A percentile compares a stretch with the other conserved stretches of the same genome.
Conservation (phyloP, 2,888 invertebrate species). For the Caenorhabditis uteleia region DNA sequence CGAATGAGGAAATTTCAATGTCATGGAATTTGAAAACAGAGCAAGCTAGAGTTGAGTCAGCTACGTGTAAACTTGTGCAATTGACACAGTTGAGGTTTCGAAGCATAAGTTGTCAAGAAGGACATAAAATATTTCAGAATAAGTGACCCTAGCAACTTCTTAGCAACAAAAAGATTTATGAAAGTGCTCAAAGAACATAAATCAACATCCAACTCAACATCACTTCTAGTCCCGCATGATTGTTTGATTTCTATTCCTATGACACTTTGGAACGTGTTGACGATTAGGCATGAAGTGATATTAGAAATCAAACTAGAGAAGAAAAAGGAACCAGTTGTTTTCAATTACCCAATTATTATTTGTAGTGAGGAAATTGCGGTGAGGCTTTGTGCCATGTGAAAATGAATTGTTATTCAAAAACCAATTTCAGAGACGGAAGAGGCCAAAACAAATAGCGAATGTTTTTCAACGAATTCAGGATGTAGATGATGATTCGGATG, state of each 20-base stretch:
- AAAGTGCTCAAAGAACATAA: conserved; percentile 21
- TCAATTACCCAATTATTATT: conserved; percentile 49
- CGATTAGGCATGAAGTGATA: conserved; percentile 36
- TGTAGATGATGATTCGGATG: conserved; percentile 54
- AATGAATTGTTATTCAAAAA: background rate
- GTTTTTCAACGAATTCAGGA: conserved; percentile 42
- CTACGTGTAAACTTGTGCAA: conserved; percentile 28
- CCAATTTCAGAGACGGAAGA: conserved; percentile 25
- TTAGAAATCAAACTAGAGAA: conserved; percentile 41
- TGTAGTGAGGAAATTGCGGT: conserved; percentile 44
- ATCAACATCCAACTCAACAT: conserved; percentile 18
- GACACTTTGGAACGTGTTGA: conserved; percentile 54
- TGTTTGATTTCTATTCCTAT: conserved; percentile 42
- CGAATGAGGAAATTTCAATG: conserved; percentile 44
- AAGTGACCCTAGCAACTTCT: conserved; percentile 47
- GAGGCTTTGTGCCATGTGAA: background rate
- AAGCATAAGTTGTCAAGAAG: background rate
- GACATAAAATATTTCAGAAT: conserved; percentile 28
- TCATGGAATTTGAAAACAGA: conserved; percentile 47
- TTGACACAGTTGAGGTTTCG: conserved; percentile 27
- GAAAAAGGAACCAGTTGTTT: conserved; percentile 36
- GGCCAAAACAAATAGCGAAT: conserved; percentile 7
- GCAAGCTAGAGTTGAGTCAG: conserved; percentile 26
- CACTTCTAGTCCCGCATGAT: conserved; percentile 38
- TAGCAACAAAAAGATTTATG: conserved; percentile 19